Evolutionary conservation across 2,888 invertebrate species (phyloP).

Genomic region (Hoplodrina blanda): DNA sequence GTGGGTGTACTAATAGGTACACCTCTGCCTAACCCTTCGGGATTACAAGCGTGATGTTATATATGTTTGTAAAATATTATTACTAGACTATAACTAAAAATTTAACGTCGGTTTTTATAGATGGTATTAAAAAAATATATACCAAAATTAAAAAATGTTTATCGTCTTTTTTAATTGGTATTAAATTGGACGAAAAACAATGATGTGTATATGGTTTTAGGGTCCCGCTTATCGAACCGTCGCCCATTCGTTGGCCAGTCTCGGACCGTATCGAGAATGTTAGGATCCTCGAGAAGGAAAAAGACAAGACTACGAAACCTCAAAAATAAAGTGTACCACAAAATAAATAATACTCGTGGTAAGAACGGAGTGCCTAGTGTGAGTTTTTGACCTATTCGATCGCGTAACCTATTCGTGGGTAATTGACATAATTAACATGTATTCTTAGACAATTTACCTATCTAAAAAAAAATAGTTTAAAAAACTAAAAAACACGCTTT

Average conservation of each 20-base stretch:
- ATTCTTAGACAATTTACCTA: too few species aligned
- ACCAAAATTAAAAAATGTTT: too few species aligned
- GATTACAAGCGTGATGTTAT: too few species aligned
- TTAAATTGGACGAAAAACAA: slow-evolving; percentile 13
- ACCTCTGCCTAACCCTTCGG: too few species aligned
- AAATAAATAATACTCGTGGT: slow-evolving; percentile 38
- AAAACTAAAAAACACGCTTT: too few species aligned
- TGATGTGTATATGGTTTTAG: slow-evolving; percentile 48
- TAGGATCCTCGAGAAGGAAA: slow-evolving; percentile 5
- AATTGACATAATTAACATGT: too few species aligned
- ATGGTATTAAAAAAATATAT: neutral
- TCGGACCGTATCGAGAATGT: slow-evolving; percentile 20
- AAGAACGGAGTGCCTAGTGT: slow-evolving; percentile 26
- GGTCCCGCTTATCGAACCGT: slow-evolving; percentile 4
- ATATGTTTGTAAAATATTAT: too few species aligned
- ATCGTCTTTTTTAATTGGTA: neutral
- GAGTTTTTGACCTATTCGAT: neutral
- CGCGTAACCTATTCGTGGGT: too few species aligned
- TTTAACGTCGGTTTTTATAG: neutral
- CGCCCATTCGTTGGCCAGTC: neutral
- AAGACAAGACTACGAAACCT: neutral
- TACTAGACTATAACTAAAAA: neutral
- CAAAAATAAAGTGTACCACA: slow-evolving; percentile 24
- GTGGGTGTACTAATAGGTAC: too few species aligned
- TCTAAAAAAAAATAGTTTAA: too few species aligned